These are phyloP conservation scores for Caenorhabditis latens DNA, from an alignment of 1,140 invertebrate genomes.

Conservation along the genomic window DNA sequence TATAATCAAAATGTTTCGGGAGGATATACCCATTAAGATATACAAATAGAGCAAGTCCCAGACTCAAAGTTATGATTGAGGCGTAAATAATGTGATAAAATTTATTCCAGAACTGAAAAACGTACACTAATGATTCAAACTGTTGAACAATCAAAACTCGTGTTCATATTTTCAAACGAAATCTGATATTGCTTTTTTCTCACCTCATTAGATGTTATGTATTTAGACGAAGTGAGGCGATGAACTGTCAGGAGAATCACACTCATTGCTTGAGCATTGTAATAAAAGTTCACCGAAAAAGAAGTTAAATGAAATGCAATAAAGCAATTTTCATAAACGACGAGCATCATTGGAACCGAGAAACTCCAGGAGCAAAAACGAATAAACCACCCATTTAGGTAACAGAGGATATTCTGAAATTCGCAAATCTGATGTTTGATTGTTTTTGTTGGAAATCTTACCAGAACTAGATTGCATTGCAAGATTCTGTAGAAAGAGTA, in stretches of 20 bases:
- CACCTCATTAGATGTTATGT: neutral
- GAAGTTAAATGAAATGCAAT: neutral
- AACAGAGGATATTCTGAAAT: neutral
- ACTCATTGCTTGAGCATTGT: neutral
- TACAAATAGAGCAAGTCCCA: neutral
- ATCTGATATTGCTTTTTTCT: neutral
- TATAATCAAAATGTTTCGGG: neutral
- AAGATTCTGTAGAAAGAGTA: slow-evolving; percentile 1
- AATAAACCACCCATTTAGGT: neutral
- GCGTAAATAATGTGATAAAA: neutral
- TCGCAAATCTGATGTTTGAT: too few species aligned
- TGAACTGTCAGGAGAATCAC: neutral
- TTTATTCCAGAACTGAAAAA: slow-evolving; percentile 2
- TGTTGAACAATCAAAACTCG: too few species aligned
- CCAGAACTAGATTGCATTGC: neutral
- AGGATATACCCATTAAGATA: neutral
- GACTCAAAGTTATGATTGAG: neutral
- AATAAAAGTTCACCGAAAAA: neutral
- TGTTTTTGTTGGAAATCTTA: too few species aligned
- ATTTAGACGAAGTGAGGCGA: neutral
- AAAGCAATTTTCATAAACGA: neutral
- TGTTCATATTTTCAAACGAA: too few species aligned
- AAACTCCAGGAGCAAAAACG: neutral
- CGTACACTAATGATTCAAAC: too few species aligned
- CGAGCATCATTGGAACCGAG: neutral